Evolutionary conservation across 2,113 vertebrate species (phyloP).

Genomic region (Otus sunia): DNA sequence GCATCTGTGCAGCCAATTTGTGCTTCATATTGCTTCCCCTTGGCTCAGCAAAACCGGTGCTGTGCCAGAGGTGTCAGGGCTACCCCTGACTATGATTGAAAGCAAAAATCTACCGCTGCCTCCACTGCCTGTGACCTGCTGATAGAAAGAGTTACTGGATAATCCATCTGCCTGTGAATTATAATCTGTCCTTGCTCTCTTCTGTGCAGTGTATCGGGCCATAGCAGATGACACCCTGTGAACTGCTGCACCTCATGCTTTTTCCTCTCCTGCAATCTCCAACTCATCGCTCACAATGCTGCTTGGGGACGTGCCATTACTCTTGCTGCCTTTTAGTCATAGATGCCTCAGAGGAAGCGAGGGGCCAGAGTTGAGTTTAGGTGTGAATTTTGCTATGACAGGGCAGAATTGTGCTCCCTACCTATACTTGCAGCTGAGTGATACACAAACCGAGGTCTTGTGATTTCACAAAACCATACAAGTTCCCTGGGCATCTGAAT

Average conservation of each 20-base stretch:
- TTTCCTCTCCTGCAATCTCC: neutral
- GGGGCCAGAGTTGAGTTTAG: neutral
- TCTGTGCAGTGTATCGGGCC: fast-evolving
- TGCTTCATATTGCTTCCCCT: neutral
- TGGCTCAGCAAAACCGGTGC: neutral
- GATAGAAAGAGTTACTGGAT: neutral
- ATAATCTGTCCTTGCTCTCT: neutral
- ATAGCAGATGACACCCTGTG: neutral
- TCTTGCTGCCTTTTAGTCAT: neutral
- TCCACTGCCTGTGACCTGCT: neutral
- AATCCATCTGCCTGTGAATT: neutral
- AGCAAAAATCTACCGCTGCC: neutral
- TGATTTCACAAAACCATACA: neutral
- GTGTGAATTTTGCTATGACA: neutral
- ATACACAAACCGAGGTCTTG: fast-evolving
- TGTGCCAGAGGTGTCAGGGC: neutral
- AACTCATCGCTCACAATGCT: fast-evolving
- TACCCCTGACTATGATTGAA: neutral
- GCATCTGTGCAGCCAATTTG: neutral
- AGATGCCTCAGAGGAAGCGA: neutral
- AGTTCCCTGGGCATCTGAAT: neutral
- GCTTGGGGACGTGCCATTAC: neutral
- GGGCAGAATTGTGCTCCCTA: neutral
- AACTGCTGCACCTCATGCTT: neutral
- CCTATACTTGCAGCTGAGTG: neutral